Evolutionary conservation across 2,797 vertebrate species (phyloP).

Genomic region (Xiphorhynchus erythropygius): DNA sequence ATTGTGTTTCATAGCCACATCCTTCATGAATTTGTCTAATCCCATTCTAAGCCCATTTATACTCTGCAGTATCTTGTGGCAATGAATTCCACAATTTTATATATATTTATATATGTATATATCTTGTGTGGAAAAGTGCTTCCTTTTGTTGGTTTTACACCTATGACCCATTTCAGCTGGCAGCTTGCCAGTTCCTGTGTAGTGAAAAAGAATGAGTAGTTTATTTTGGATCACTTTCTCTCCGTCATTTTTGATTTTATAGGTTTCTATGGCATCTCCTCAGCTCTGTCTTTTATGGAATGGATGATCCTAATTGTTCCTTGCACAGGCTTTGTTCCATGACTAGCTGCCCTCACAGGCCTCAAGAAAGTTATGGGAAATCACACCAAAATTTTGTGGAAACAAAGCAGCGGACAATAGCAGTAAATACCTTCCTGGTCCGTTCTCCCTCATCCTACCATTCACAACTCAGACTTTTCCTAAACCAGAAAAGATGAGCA

Average conservation of each 20-base stretch:
- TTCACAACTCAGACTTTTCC: neutral
- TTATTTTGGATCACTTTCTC: conserved; percentile 12
- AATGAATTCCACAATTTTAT: neutral
- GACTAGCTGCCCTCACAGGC: neutral
- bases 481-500: neutral
- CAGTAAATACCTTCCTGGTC: neutral
- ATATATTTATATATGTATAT: neutral
- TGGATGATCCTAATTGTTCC: neutral
- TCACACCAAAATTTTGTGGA: neutral
- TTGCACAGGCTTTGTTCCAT: neutral
- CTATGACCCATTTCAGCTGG: conserved; percentile 36
- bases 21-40: conserved; percentile 40
- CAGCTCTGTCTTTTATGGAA: neutral
- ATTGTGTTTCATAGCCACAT: conserved; percentile 1
- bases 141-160: conserved; percentile 49
- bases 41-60: conserved; percentile 7
- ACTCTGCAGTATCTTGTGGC: neutral
- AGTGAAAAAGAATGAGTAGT: neutral
- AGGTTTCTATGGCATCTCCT: neutral
- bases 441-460: neutral
- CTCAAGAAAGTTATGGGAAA: neutral
- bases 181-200: neutral
- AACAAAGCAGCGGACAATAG: neutral
- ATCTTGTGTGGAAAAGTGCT: neutral
- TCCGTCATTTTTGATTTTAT: neutral